Evolutionary conservation across 1,140 invertebrate genomes (phyloP), one percentile per base, ranked within the genome.

Genomic region (Pseudomyrmex dendroicus): DNA sequence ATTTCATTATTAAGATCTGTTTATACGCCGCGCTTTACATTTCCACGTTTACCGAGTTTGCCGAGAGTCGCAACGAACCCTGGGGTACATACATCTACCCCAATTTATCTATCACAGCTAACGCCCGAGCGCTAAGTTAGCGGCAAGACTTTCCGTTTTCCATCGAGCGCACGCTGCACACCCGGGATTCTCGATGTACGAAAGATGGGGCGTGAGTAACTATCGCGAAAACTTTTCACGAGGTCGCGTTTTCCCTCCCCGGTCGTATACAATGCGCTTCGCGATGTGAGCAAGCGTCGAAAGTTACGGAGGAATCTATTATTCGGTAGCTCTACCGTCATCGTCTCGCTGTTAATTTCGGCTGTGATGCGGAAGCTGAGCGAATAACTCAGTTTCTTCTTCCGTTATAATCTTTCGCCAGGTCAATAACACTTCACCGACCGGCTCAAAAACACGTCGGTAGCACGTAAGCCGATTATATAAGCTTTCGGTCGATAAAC

Each of bases 221-320:
- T 80, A 78, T 80, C 76, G 76, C 56, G 54, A 50, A 59, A 80
- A 80, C 66, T 80, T 59, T 70, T 59, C 66, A 35, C 44, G 66
- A 35, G 3, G 35, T 20, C 66, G 66, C 54, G 35, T 61, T 80
- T 80, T 50, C 20, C 20, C 76, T 72, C 66, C 57, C 46, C 35
- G 35, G 0, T 35, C 35, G 35, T 35, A 35, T 5, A 35, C 35
- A 35, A 35, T 35, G 35, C 35, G 35, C 35, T 35, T 35, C 5
- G 35, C 35, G 5, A 35, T 35, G 35, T 35, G 35, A 35, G 35
- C 35, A 35, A 61, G 64, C 52, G 17, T 59, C 48, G 44, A 20
- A 35, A 68, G 50, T 22, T 25, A 25, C 44, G 66, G 44, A 25
- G 54, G 15, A 25, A 56, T 50, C 44, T 57, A 48, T 25, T 66